Evolutionary conservation across 2,888 invertebrate genomes (phyloP).

Genomic region (Apamea epomidion): DNA sequence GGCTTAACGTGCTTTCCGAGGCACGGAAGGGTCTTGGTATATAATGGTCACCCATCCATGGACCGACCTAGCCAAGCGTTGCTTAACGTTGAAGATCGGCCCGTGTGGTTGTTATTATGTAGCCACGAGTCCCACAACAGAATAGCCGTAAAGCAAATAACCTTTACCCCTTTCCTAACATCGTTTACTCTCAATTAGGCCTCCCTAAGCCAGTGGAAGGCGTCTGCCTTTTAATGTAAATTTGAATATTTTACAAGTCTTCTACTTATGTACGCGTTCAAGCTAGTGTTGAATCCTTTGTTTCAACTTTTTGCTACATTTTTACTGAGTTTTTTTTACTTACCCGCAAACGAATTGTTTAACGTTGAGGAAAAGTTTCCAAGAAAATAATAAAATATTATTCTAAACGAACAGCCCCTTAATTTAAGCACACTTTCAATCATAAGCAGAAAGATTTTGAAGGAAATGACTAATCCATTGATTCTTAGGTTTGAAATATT

Average conservation of each 20-base stretch:
- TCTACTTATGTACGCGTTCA: conserved; percentile 10
- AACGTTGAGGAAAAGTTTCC: background rate
- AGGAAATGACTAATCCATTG: background rate
- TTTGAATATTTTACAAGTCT: conserved; percentile 53
- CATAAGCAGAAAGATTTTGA: background rate
- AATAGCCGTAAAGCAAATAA: background rate
- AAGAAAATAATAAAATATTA: conserved; percentile 10
- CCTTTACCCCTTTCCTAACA: conserved; percentile 1
- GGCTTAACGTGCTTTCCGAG: no score
- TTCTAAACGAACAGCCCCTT: background rate
- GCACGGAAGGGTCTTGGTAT: background rate
- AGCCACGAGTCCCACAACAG: background rate
- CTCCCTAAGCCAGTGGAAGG: conserved; percentile 13
- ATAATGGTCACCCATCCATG: background rate
- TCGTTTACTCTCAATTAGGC: conserved; percentile 39
- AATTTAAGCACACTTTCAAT: background rate
- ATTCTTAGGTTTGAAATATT: background rate
- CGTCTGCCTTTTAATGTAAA: conserved; percentile 46
- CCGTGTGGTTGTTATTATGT: background rate
- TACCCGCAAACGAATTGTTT: background rate
- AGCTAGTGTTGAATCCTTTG: conserved; percentile 26
- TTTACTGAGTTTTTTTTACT: conserved; percentile 4
- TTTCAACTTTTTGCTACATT: conserved; percentile 40
- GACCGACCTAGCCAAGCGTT: background rate
- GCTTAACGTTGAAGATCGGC: no score